Conservation (phyloP, 2,113 vertebrate species). For the Lamprologus ornatipinnis region DNA sequence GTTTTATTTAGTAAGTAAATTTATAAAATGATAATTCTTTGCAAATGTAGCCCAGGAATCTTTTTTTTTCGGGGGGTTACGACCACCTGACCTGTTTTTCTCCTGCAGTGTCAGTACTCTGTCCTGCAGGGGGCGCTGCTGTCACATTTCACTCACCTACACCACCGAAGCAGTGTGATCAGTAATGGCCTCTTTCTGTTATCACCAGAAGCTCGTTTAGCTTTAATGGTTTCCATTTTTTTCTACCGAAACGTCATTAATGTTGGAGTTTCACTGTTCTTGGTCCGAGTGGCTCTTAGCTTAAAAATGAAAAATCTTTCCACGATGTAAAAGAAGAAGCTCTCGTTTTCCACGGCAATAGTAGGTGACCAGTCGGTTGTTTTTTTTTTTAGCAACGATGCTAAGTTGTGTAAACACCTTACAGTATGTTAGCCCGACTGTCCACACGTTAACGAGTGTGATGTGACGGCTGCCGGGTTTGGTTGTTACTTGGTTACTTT, state of each 20-base stretch:
- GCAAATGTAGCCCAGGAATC: background rate
- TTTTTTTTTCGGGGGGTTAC: fast-evolving
- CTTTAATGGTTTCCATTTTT: background rate
- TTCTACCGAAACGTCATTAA: background rate
- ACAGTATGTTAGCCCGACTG: background rate
- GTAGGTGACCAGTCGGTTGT: background rate
- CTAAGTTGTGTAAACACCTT: background rate
- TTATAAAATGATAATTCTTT: background rate
- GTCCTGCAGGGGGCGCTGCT: background rate
- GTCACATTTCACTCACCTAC: fast-evolving
- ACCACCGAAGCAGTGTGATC: background rate
- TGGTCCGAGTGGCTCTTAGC: too few relatives aligned
- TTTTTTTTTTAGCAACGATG: background rate
- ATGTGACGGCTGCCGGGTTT: background rate
- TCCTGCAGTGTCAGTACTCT: background rate
- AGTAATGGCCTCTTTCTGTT: background rate
- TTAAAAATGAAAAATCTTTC: background rate
- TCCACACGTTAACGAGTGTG: background rate
- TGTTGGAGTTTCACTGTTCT: background rate
- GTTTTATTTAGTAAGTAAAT: background rate
- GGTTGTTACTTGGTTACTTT: background rate
- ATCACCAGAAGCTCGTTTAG: background rate
- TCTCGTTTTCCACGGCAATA: background rate
- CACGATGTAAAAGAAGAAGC: background rate
- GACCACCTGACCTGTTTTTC: background rate